Conservation (phyloP, 2,888 invertebrate species). For the Nasonia oneida region DNA sequence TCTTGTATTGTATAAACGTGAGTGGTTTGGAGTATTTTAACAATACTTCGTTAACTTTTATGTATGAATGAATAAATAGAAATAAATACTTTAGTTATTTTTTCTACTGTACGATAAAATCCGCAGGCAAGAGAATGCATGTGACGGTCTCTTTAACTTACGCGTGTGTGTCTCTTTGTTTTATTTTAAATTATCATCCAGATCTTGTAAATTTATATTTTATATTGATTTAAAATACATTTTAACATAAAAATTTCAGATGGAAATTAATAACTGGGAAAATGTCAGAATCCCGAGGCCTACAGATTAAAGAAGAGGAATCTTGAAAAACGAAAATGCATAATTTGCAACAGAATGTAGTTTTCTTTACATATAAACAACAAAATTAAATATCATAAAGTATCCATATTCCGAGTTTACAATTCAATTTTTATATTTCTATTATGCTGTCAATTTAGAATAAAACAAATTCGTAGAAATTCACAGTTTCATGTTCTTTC, state of each 20-base stretch:
- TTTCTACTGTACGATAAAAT: too few species aligned
- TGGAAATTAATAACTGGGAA: slow-evolving; percentile 92
- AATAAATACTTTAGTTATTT: too few species aligned
- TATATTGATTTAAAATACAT: too few species aligned
- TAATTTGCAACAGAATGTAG: background rate
- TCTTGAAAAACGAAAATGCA: background rate
- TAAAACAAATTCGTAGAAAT: background rate
- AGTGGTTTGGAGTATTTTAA: too few species aligned
- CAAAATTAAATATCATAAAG: background rate
- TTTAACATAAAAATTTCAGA: slow-evolving; percentile 67
- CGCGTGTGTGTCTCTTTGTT: too few species aligned
- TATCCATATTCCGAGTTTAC: background rate
- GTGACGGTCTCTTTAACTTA: too few species aligned
- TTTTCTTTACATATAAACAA: background rate
- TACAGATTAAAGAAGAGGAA: slow-evolving; percentile 71
- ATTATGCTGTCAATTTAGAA: background rate
- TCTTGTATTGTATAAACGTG: too few species aligned
- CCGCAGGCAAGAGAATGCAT: too few species aligned
- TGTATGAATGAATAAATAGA: too few species aligned
- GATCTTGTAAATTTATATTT: too few species aligned
- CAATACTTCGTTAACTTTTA: too few species aligned
- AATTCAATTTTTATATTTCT: background rate
- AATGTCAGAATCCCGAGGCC: slow-evolving; percentile 92
- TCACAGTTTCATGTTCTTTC: background rate
- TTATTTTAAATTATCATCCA: too few species aligned